Percentiles rank a stretch among this genome's conserved stretches.
phyloP scores from a whole-genome alignment of 2,888 invertebrate species.

The Caenorhabditis japonica region DNA sequence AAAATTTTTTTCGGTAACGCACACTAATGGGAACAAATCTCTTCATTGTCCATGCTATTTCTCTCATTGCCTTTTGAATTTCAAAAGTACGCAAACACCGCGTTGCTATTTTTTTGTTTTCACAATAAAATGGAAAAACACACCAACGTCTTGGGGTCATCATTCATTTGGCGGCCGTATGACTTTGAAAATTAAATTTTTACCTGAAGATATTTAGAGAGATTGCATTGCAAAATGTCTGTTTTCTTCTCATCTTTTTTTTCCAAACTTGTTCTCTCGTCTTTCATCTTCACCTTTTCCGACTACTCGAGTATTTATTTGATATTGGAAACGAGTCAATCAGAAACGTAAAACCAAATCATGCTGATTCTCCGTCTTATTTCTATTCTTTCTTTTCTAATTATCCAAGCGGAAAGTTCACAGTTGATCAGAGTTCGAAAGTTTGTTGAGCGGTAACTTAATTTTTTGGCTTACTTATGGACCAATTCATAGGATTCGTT shows the following conservation, averaged over 20 bases:
- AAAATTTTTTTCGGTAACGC: too few relatives aligned
- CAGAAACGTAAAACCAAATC: background rate
- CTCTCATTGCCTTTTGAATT: too few relatives aligned
- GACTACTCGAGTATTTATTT: slow-evolving; percentile 11
- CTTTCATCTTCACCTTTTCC: slow-evolving; percentile 6
- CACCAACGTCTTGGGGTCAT: slow-evolving; percentile 22
- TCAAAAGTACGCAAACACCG: too few relatives aligned
- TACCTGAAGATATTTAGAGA: slow-evolving; percentile 43
- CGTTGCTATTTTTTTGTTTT: too few relatives aligned
- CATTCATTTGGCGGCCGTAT: slow-evolving; percentile 13
- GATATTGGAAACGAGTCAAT: background rate
- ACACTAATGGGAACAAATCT: too few relatives aligned
- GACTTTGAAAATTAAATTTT: slow-evolving; percentile 25
- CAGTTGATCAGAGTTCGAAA: slow-evolving; percentile 26
- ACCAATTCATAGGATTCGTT: too few relatives aligned
- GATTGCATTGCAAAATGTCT: too few relatives aligned
- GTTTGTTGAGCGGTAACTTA: slow-evolving; percentile 5
- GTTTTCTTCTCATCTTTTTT: slow-evolving; percentile 8
- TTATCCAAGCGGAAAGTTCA: slow-evolving; percentile 4
- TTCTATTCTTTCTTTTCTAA: slow-evolving; percentile 1
- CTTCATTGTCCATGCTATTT: too few relatives aligned
- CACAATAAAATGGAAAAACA: too few relatives aligned
- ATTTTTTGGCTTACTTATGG: too few relatives aligned
- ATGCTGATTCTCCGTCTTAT: slow-evolving; percentile 14
- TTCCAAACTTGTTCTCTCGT: slow-evolving; percentile 42